These are phyloP conservation scores for Mormyrops attenuatus DNA, from an alignment of 2,797 vertebrate genomes.

Conservation along the genomic window DNA sequence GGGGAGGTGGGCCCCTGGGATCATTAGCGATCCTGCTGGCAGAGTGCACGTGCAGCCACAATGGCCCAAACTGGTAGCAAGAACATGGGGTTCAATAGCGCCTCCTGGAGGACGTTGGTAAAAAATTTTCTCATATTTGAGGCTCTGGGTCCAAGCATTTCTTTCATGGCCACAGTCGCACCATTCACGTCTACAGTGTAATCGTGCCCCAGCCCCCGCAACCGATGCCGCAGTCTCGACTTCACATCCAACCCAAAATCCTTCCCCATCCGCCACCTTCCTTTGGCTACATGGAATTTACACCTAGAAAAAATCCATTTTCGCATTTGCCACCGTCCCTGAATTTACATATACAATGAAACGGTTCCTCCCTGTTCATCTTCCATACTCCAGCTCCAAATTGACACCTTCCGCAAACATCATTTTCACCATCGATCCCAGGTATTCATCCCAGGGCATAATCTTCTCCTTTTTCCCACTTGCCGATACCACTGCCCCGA, in stretches of 20 bases:
- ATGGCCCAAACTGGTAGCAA: conserved; percentile 34
- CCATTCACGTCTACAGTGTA: background rate
- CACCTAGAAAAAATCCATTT: background rate
- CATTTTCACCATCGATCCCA: background rate
- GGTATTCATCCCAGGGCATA: background rate
- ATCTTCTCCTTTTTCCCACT: background rate
- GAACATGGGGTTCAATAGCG: background rate
- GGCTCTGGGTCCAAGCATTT: background rate
- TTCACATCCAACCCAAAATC: background rate
- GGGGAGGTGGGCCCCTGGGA: background rate
- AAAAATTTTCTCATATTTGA: background rate
- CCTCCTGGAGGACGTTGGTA: background rate
- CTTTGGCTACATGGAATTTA: background rate
- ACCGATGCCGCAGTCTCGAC: background rate
- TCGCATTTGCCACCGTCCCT: background rate
- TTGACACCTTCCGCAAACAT: background rate
- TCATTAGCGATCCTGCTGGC: conserved; percentile 24
- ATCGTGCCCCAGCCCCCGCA: background rate
- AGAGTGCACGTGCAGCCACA: conserved; percentile 34
- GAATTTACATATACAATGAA: background rate
- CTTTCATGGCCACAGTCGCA: background rate
- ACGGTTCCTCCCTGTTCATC: background rate
- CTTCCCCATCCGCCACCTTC: background rate
- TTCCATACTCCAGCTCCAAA: background rate
- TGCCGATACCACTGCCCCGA: background rate